Evolutionary conservation across 2,888 invertebrate genomes (phyloP).

Genomic region (Epiperipatus broadwayi): DNA sequence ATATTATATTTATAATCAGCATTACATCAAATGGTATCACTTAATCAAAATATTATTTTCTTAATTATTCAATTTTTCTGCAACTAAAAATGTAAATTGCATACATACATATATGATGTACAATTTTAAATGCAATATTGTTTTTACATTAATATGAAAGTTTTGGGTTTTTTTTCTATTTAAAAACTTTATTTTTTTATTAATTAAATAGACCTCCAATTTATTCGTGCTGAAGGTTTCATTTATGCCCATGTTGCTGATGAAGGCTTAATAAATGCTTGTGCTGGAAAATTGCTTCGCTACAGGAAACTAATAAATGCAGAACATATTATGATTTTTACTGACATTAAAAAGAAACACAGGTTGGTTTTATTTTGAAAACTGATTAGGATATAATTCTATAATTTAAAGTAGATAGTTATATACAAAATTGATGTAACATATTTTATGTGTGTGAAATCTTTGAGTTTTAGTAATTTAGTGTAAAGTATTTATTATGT

Average conservation of each 20-base stretch:
- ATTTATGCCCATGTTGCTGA: slow-evolving; percentile 53
- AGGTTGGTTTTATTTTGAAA: slow-evolving; percentile 38
- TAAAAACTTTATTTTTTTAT: background rate
- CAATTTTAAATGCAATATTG: too few species aligned
- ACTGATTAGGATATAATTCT: background rate
- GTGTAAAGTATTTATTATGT: too few species aligned
- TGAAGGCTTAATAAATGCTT: slow-evolving; percentile 54
- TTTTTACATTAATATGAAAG: background rate
- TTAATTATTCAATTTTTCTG: too few species aligned
- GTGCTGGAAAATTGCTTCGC: slow-evolving; percentile 48
- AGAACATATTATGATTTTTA: slow-evolving; percentile 44
- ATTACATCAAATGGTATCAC: too few species aligned
- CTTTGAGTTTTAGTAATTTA: too few species aligned
- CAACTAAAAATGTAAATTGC: too few species aligned
- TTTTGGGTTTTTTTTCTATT: background rate
- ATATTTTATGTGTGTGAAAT: too few species aligned
- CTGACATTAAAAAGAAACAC: slow-evolving; percentile 72
- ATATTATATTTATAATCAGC: too few species aligned
- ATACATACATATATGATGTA: too few species aligned
- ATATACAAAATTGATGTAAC: too few species aligned
- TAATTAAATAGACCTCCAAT: slow-evolving; percentile 37
- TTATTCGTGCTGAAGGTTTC: slow-evolving; percentile 55
- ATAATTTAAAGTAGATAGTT: background rate
- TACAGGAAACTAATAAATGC: slow-evolving; percentile 48
- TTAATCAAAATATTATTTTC: too few species aligned